Base-by-base conservation (phyloP, 2,113 vertebrate species). In the Sturnira hondurensis region DNA sequence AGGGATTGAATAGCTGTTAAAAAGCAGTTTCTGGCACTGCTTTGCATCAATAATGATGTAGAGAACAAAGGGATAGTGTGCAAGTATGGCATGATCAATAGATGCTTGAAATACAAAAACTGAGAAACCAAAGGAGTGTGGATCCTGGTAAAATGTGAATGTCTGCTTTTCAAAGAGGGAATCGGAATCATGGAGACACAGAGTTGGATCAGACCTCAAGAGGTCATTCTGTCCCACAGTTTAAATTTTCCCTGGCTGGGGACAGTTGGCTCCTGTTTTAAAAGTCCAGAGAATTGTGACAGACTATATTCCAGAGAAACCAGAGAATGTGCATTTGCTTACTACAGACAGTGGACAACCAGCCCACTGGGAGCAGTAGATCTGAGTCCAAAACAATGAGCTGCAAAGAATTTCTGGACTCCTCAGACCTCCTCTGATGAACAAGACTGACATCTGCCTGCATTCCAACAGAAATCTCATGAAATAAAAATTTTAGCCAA, bases 41-140 rank as follows among this genome's bases (percentile, higher is more conserved):
- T 96, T 97, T 96, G 92, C 93, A 95, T 97, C 96, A 97, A 74
- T 97, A 98, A 97, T 97, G 88, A 84, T 90, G 76, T 94, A 96
- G 97, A 98, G 94, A 97, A 93, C 96, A 98, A 98, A 98, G 91
- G 54, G 96, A 43, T 41, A 52, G 36, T 10, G 45, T 96, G 90
- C 50, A 97, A 58, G 77, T 94, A 38, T 56, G 89, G 82, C 91
- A 86, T 17, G 24, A 95, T 96, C 96, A 68, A 97, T 97, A 95
- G 91, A 63, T 11, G 5, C 86, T 92, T 81, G 96, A 95, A 97
- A 96, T 91, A 95, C 91, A 96, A 95, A 97, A 77, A 68, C 83
- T 52, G 58, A 65, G 74, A 74, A 71, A 61, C 45, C 2, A 1
- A 86, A 96, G 88, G 45, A 45, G 65, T 19, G 7, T 16, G 17